A percentile compares a stretch with the other conserved stretches of the same genome.
Conservation (phyloP, 2,113 vertebrate species). For the Halichoerus grypus region DNA sequence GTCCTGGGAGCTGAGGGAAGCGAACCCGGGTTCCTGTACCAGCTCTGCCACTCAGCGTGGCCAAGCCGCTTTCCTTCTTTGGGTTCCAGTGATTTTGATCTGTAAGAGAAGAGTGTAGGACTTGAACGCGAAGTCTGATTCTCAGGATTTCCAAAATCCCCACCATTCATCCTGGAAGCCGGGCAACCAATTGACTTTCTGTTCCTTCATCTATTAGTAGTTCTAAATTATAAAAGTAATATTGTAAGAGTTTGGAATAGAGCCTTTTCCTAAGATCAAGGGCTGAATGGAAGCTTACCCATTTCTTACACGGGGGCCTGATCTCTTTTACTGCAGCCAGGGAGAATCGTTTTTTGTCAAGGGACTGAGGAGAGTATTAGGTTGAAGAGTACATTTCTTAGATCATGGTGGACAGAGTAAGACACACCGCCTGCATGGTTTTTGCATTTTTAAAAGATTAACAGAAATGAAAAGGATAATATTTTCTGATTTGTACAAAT, state of each 20-base stretch:
- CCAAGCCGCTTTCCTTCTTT: background rate
- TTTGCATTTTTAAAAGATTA: slow-evolving; percentile 1
- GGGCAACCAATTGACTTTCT: background rate
- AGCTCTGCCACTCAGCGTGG: background rate
- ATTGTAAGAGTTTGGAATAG: background rate
- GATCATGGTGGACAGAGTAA: background rate
- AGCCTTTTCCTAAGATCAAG: background rate
- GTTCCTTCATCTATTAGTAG: background rate
- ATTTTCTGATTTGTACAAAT: background rate
- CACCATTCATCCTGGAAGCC: background rate
- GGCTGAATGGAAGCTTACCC: background rate
- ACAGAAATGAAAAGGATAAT: background rate
- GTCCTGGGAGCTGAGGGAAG: background rate
- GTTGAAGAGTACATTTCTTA: background rate
- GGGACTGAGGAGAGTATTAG: background rate
- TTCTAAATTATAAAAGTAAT: background rate
- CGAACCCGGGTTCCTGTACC: background rate
- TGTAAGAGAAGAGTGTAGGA: background rate
- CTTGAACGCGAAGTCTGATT: background rate
- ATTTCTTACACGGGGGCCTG: background rate
- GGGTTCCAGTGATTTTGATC: background rate
- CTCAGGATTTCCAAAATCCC: slow-evolving; percentile 7
- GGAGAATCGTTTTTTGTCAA: slow-evolving; percentile 16
- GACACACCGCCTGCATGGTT: background rate
- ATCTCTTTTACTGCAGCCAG: background rate